These are phyloP conservation scores for Drosophila pullipes DNA, from an alignment of 2,888 invertebrate genomes.

Conservation along the genomic window DNA sequence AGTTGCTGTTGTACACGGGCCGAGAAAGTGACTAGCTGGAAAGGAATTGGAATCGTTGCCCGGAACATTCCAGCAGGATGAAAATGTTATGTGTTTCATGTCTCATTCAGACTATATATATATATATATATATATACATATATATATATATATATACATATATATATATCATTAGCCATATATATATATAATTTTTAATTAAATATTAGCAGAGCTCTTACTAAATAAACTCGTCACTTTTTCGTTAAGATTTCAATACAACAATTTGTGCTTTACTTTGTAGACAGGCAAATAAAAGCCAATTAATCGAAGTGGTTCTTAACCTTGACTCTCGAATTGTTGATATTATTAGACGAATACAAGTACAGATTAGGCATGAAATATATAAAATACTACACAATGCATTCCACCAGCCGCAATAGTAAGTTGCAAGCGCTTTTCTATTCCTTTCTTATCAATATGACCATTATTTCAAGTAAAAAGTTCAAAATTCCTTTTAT, in stretches of 20 bases:
- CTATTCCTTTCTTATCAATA: background rate
- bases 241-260: background rate
- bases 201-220: background rate
- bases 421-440: background rate
- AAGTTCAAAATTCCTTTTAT: background rate
- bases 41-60: constrained; percentile 12
- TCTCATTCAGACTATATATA: background rate
- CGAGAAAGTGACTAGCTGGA: constrained; percentile 29
- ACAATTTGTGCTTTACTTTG: background rate
- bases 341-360: background rate
- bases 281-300: background rate
- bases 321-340: background rate
- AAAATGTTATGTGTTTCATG: background rate
- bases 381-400: background rate
- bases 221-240: background rate
- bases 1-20: background rate
- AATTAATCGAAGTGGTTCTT: background rate
- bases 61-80: constrained; percentile 4
- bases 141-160: background rate
- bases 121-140: background rate
- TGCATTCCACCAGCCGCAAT: background rate
- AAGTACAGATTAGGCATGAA: background rate
- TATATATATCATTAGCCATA: too few relatives aligned
- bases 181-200: background rate
- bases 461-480: background rate